phyloP scores from a whole-genome alignment of 2,797 vertebrate species.

The Melanotaenia parkinsoni region DNA sequence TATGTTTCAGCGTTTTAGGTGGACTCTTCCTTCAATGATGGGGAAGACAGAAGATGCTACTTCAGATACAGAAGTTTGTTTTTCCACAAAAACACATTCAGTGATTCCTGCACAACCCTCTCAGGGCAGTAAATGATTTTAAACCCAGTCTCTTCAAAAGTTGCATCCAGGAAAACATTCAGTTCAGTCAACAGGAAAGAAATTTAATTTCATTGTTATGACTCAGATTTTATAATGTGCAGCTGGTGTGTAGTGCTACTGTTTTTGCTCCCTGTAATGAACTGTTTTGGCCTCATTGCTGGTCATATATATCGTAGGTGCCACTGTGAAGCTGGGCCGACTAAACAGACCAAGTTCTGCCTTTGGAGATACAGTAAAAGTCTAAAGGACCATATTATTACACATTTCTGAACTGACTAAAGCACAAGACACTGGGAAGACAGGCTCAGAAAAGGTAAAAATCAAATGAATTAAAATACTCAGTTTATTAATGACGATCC shows the following conservation, averaged over 20 bases:
- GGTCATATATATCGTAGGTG: neutral
- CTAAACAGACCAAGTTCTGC: neutral
- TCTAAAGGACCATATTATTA: neutral
- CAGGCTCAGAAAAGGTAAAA: constrained; percentile 2
- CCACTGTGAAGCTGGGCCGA: neutral
- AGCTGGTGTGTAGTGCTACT: neutral
- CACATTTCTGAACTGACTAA: constrained; percentile 1
- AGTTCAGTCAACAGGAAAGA: neutral
- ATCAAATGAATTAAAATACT: neutral
- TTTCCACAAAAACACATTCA: constrained; percentile 24
- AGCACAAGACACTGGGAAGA: constrained; percentile 7
- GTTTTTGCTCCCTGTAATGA: constrained; percentile 7
- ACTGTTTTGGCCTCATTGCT: neutral
- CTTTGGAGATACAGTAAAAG: neutral
- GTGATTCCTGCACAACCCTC: constrained; percentile 1
- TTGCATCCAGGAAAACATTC: constrained; percentile 31
- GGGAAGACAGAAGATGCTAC: constrained; percentile 13
- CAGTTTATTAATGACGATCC: neutral
- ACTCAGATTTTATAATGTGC: constrained; percentile 4
- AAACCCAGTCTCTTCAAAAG: neutral
- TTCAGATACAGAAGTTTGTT: constrained; percentile 8
- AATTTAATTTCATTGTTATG: neutral
- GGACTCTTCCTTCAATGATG: constrained; percentile 27
- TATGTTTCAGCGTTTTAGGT: neutral
- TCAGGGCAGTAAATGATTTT: neutral